These are phyloP conservation scores for Festucalex cinctus DNA, from an alignment of 2,113 vertebrate species.

Conservation along the genomic window DNA sequence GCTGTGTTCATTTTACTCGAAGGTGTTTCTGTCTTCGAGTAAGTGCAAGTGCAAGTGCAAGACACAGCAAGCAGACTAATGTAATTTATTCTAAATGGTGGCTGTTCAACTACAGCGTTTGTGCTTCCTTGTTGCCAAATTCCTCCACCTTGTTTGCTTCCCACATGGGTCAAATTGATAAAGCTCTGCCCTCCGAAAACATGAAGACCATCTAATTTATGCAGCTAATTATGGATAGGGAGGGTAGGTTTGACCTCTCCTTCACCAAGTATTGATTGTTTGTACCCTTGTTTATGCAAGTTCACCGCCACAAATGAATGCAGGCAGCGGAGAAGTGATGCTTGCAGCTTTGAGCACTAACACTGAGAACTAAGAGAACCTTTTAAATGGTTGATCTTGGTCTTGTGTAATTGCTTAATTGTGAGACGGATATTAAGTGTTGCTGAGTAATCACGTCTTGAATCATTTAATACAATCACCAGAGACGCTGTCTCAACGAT, in stretches of 20 bases:
- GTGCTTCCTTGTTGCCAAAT: not conserved
- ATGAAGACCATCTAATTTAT: conserved; percentile 19
- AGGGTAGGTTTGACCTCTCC: conserved; percentile 29
- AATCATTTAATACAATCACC: not conserved
- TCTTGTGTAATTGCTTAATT: not conserved
- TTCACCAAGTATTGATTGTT: conserved; percentile 42
- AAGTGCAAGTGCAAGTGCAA: not conserved
- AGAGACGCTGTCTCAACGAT: not conserved
- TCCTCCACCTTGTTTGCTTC: conserved; percentile 5
- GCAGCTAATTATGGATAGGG: conserved; percentile 14
- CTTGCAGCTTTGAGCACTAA: not conserved
- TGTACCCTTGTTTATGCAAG: conserved; percentile 30
- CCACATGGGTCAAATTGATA: conserved; percentile 8
- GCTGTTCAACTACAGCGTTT: not conserved
- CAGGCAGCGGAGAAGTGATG: conserved; percentile 2
- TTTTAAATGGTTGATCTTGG: not conserved
- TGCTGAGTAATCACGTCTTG: not conserved
- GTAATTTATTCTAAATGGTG: too few relatives aligned
- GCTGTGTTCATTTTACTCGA: not conserved
- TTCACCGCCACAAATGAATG: conserved; percentile 34
- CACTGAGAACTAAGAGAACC: not conserved
- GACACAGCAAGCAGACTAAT: not conserved
- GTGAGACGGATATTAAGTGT: not conserved
- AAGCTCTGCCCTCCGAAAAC: conserved; percentile 20
- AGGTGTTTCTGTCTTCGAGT: not conserved